A percentile compares a stretch with the other conserved stretches of the same genome.
phyloP scores from a whole-genome alignment of 2,888 invertebrate genomes.

The Papilio elwesi region DNA sequence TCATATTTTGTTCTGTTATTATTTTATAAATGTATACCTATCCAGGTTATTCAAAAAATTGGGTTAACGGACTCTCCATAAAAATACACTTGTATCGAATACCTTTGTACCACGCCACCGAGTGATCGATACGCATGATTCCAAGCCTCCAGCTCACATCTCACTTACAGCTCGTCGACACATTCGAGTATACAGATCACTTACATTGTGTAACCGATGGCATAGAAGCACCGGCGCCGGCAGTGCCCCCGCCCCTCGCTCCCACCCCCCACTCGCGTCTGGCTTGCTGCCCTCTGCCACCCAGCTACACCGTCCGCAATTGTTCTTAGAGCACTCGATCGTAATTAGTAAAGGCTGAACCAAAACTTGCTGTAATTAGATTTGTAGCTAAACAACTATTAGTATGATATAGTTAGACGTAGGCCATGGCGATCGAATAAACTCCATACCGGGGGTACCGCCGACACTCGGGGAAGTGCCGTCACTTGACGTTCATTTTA shows the following conservation, averaged over 20 bases:
- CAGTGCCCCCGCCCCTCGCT: conserved; percentile 49
- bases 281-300: too few species aligned
- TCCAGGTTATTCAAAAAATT: conserved; percentile 48
- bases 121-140: conserved; percentile 83
- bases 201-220: conserved; percentile 80
- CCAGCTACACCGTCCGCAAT: conserved; percentile 75
- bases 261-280: conserved; percentile 71
- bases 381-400: conserved; percentile 71
- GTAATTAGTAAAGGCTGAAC: conserved; percentile 81
- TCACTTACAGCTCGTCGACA: conserved; percentile 83
- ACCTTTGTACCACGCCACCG: conserved; percentile 83
- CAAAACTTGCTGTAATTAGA: conserved; percentile 75
- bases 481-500: conserved; percentile 4
- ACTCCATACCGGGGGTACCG: conserved; percentile 24
- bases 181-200: conserved; percentile 76
- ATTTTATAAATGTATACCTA: conserved; percentile 45
- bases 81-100: conserved; percentile 79
- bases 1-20: conserved; percentile 43
- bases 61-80: conserved; percentile 65
- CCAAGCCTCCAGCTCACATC: conserved; percentile 83
- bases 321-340: conserved; percentile 74
- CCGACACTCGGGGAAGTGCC: conserved; percentile 36
- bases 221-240: conserved; percentile 66
- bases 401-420: conserved; percentile 78
- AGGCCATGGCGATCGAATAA: conserved; percentile 54